phyloP scores from a whole-genome alignment of 2,113 vertebrate species.

The Turdus rufiventris region DNA sequence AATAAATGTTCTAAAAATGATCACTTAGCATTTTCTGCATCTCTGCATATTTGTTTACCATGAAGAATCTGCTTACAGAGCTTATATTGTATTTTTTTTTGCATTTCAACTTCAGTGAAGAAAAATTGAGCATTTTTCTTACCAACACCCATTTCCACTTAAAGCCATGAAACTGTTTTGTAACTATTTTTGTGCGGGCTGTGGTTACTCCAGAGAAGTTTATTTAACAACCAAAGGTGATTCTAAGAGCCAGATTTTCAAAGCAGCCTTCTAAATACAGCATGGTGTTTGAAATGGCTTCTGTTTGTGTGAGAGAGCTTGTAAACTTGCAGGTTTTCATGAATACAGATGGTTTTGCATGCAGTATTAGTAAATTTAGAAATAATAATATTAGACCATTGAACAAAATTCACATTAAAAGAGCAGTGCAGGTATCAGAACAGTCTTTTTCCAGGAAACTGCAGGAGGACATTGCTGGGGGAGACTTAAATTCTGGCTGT shows the following conservation, averaged over 20 bases:
- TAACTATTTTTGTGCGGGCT: conserved; percentile 35
- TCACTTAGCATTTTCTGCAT: conserved; percentile 43
- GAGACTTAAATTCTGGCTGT: neutral
- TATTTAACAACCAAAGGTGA: conserved; percentile 54
- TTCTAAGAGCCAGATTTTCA: conserved; percentile 13
- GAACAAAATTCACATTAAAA: neutral
- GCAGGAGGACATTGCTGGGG: neutral
- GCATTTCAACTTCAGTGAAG: neutral
- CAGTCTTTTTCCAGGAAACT: neutral
- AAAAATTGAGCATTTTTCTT: neutral
- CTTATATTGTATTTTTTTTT: conserved; percentile 29
- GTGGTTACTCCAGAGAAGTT: conserved; percentile 42
- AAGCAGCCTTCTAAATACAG: conserved; percentile 18
- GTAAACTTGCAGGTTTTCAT: neutral
- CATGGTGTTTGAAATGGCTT: neutral
- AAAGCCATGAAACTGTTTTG: neutral
- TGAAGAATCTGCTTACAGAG: conserved; percentile 60
- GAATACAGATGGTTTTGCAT: neutral
- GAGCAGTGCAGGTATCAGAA: neutral
- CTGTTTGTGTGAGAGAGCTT: neutral
- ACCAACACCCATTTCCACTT: conserved; percentile 29
- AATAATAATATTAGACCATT: neutral
- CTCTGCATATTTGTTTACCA: conserved; percentile 53
- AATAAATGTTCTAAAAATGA: conserved; percentile 61
- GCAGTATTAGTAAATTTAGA: neutral